Evolutionary conservation across 2,797 vertebrate genomes (phyloP).

Genomic region (Pitangus sulphuratus): DNA sequence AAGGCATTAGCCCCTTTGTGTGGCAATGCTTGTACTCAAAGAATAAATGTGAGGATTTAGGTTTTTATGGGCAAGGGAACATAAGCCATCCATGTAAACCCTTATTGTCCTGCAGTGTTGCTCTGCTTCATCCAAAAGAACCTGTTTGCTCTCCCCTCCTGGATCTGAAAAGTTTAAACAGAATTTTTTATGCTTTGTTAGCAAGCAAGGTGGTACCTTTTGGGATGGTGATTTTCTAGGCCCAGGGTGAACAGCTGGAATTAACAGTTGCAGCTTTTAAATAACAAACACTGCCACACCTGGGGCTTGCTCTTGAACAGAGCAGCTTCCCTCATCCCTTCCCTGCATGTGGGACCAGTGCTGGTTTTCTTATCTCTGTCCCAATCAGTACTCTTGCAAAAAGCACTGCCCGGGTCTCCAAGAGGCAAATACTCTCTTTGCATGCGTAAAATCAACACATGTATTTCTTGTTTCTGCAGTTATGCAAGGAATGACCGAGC

Average conservation of each 20-base stretch:
- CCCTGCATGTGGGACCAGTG: fast-evolving
- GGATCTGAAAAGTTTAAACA: not conserved
- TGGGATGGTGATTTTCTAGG: not conserved
- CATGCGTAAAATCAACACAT: fast-evolving
- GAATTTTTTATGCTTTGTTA: not conserved
- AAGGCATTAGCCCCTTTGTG: not conserved
- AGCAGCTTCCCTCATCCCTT: not conserved
- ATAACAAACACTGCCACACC: not conserved
- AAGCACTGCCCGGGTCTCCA: not conserved
- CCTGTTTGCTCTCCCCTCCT: not conserved
- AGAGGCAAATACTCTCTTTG: not conserved
- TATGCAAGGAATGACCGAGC: not conserved
- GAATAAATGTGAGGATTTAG: not conserved
- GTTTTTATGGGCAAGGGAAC: not conserved
- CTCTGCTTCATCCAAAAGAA: not conserved
- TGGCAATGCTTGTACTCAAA: not conserved
- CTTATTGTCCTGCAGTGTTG: not conserved
- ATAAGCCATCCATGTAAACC: not conserved
- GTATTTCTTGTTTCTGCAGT: not conserved
- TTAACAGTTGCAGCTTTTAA: not conserved
- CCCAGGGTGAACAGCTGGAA: not conserved
- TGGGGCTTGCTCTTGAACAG: not conserved
- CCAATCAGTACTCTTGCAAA: not conserved
- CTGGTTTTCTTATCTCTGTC: not conserved
- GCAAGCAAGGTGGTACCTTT: not conserved